Evolutionary conservation across 2,888 invertebrate species (phyloP), one percentile per base, ranked within the genome.

Genomic region (Drosophila rubida): DNA sequence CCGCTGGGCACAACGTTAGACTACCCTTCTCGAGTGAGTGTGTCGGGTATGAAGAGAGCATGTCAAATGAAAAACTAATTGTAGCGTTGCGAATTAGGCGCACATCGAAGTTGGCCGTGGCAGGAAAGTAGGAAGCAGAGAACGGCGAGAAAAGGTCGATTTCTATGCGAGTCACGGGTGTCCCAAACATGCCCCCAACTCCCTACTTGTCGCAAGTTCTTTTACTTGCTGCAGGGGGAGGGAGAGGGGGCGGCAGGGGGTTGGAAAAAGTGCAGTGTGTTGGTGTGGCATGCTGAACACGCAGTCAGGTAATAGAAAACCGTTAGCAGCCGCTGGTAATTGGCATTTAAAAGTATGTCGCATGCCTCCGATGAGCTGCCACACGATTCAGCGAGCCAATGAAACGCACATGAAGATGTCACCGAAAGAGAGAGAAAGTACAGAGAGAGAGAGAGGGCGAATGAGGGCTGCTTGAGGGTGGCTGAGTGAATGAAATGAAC

Each of bases 271-370:
- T 8, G 19, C 27, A 4, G 37, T 49, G 19, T 55, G 22, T 8
- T 16, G 65, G 49, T 60, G 70, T 82, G 70, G 76, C 78, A 82
- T 82, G 83, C 75, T 72, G 71, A 72, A 74, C 75, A 58, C 42
- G 37, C 46, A 37, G 19, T 19, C 71, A 66, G 77, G 66, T 75
- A 75, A 77, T 73, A 75, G 61, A 85, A 79, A 83, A 85, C 87
- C 82, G 87, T 83, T 83, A 87, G 71, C 85, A 81, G 67, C 25
- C 67, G 59, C 69, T 70, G 50, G 82, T 83, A 83, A 83, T 83
- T 83, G 87, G 77, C 85, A 76, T 83, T 83, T 87, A 83, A 83
- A 83, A 83, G 85, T 83, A 72, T 83, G 82, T 82, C 87, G 77
- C 78, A 75, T 82, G 81, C 84, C 54, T 55, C 37, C 62, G 39